These are phyloP conservation scores for Hypena proboscidalis DNA, from an alignment of 2,888 invertebrate genomes.

Conservation along the genomic window DNA sequence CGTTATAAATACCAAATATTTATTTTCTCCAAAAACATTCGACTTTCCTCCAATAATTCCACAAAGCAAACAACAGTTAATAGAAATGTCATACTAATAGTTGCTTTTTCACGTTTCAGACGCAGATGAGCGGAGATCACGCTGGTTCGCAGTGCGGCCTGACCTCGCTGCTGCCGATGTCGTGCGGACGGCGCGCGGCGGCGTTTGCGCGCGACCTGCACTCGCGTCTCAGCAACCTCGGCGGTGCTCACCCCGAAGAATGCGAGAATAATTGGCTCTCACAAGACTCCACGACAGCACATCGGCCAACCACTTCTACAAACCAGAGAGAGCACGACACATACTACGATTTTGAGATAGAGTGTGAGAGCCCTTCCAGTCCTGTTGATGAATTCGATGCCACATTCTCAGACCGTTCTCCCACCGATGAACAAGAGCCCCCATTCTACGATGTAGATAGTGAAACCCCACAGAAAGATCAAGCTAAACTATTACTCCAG, in stretches of 20 bases:
- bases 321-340: conserved; percentile 81
- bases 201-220: conserved; percentile 92
- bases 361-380: conserved; percentile 89
- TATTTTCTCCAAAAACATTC: conserved; percentile 5
- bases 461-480: conserved; percentile 70
- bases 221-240: conserved; percentile 89
- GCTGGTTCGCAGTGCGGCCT: conserved; percentile 87
- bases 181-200: conserved; percentile 92
- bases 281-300: conserved; percentile 51
- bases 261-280: conserved; percentile 76
- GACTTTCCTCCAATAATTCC: background rate
- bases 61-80: background rate
- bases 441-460: conserved; percentile 83
- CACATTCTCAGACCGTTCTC: conserved; percentile 82
- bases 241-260: conserved; percentile 80
- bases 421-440: conserved; percentile 82
- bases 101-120: conserved; percentile 65
- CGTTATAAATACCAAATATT: conserved; percentile 24
- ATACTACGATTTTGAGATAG: conserved; percentile 87
- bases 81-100: conserved; percentile 6
- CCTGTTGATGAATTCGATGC: conserved; percentile 86
- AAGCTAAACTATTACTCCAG: conserved; percentile 60
- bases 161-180: conserved; percentile 90
- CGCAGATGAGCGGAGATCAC: conserved; percentile 84
- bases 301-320: conserved; percentile 54